Conservation (phyloP, 2,113 vertebrate genomes). For the Chaetorhynchus papuensis region DNA sequence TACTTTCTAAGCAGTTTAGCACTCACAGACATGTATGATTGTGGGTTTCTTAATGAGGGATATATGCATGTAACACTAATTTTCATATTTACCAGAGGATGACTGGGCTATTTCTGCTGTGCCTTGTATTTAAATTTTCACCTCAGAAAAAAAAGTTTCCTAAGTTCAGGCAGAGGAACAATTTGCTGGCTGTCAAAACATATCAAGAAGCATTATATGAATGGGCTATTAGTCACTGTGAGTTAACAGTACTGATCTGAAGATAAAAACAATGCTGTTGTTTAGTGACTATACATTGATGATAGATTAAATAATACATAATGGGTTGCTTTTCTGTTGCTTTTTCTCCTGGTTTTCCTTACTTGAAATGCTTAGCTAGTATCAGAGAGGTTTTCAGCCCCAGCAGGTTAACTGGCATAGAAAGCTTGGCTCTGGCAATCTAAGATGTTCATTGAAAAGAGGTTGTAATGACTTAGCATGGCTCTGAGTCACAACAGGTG, state of each 20-base stretch:
- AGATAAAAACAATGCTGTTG: neutral
- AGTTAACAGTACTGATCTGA: neutral
- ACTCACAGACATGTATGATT: neutral
- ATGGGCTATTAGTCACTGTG: neutral
- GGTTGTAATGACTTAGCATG: neutral
- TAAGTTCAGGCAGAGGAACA: neutral
- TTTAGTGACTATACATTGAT: neutral
- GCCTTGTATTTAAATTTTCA: neutral
- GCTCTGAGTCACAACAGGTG: neutral
- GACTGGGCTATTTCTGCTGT: neutral
- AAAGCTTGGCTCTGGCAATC: neutral
- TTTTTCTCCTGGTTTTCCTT: neutral
- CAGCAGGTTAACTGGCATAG: neutral
- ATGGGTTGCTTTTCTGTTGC: neutral
- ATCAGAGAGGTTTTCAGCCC: neutral
- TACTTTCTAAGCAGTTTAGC: neutral
- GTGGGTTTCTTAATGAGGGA: neutral
- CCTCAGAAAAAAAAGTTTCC: neutral
- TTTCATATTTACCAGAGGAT: neutral
- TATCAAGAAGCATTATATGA: neutral
- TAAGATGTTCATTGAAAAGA: neutral
- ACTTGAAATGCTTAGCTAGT: neutral
- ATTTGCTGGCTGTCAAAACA: slow-evolving; percentile 20
- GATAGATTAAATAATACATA: neutral
- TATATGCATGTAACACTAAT: neutral